These are phyloP conservation scores for Aplodontia rufa DNA, from an alignment of 2,113 vertebrate genomes.

Conservation along the genomic window DNA sequence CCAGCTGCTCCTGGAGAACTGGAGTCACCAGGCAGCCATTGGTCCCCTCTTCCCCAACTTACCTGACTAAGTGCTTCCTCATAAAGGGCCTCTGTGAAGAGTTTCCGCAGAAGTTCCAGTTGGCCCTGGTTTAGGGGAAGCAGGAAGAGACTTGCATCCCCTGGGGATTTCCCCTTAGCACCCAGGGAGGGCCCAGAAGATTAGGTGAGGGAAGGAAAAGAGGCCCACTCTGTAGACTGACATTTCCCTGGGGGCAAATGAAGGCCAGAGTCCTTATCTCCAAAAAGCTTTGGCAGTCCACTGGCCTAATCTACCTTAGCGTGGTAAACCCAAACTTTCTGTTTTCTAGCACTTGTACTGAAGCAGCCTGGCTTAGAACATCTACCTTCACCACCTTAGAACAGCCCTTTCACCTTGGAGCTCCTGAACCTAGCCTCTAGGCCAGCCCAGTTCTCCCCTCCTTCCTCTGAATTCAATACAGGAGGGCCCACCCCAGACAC, in stretches of 20 bases:
- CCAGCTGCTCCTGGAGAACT: neutral
- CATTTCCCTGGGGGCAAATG: neutral
- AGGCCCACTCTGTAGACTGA: neutral
- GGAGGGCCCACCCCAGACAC: neutral
- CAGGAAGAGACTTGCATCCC: neutral
- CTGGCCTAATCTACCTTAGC: neutral
- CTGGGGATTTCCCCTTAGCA: neutral
- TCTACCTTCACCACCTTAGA: neutral
- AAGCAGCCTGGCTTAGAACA: neutral
- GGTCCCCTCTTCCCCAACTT: slow-evolving; percentile 68
- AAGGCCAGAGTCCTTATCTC: neutral
- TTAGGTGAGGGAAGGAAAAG: neutral
- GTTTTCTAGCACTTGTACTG: neutral
- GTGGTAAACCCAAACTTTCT: neutral
- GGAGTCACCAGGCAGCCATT: neutral
- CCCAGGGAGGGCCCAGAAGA: neutral
- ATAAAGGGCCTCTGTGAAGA: slow-evolving; percentile 92
- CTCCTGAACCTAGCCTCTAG: neutral
- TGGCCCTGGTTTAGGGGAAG: slow-evolving; percentile 88
- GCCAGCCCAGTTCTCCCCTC: neutral
- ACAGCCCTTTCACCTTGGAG: no score
- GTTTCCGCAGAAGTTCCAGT: slow-evolving; percentile 89
- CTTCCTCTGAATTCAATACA: neutral
- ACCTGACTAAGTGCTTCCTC: slow-evolving; percentile 93
- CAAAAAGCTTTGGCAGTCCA: neutral